Evolutionary conservation across 2,113 vertebrate genomes (phyloP), one percentile per base, ranked within the genome.

Genomic region (Ptychochromis oligacanthus): DNA sequence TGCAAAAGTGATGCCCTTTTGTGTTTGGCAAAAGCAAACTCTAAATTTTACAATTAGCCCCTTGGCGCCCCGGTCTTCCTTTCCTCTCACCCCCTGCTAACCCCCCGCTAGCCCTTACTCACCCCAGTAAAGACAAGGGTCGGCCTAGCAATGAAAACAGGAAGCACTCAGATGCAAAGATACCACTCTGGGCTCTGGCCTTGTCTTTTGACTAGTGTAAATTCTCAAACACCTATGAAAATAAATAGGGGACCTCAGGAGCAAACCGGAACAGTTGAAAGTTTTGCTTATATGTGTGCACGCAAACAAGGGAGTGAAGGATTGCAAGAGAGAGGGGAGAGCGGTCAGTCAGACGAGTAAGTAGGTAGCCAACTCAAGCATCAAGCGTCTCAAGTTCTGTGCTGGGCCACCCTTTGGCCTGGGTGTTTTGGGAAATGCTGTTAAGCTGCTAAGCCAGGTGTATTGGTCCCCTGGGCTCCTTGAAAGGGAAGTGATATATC

Each of bases 91-190:
- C 96, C 94, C 92, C 93, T 94, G 92, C 95, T 95, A 95, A 94
- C 95, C 96, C 94, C 92, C 93, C 93, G 92, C 95, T 95, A 96
- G 95, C 95, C 95, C 93, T 94, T 93, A 46, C 82, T 92, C 90
- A 90, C 92, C 93, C 93, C 92, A 88, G 94, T 95, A 96, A 97
- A 97, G 97, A 97, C 95, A 94, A 95, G 95, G 96, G 96, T 97
- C 96, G 94, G 95, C 95, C 92, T 92, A 60, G n/a, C 95, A 97
- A 96, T 96, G 96, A 97, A 97, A 97, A 97, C 97, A 97, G 97
- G 96, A 98, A 97, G 96, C 96, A 95, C 95, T 97, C 95, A 89
- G 93, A 96, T 95, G 96, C 96, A 97, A 97, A 97, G 97, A 96
- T 95, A 96, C 93, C 93, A 95, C 94, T 94, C 94, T 91, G 87